These are phyloP conservation scores for Mesorhabditis sp. DNA, from an alignment of 2,888 invertebrate species.

Conservation along the genomic window DNA sequence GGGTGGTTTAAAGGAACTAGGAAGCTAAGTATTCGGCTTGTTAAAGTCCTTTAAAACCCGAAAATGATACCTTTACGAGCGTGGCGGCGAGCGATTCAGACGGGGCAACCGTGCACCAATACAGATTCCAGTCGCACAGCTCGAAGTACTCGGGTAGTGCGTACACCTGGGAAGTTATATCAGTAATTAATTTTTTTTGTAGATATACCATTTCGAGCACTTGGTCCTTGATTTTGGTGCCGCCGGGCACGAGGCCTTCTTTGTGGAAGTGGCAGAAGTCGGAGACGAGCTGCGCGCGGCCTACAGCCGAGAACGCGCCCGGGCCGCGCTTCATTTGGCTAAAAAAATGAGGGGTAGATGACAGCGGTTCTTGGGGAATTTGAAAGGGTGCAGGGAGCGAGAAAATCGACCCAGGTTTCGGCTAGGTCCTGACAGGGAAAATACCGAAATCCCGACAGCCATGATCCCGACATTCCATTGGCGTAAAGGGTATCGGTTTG, in stretches of 20 bases:
- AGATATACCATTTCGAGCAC: slow-evolving; percentile 34
- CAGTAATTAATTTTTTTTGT: not conserved
- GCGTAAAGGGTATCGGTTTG: too few species aligned
- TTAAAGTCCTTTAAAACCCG: not conserved
- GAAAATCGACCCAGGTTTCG: too few species aligned
- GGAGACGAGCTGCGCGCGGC: slow-evolving; percentile 49
- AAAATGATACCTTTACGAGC: slow-evolving; percentile 12
- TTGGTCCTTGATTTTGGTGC: slow-evolving; percentile 21
- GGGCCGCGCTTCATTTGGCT: slow-evolving; percentile 35
- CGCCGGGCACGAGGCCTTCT: slow-evolving; percentile 26
- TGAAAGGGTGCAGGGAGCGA: too few species aligned
- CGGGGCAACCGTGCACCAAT: slow-evolving; percentile 32
- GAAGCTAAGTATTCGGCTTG: not conserved
- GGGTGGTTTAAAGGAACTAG: not conserved
- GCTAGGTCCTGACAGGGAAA: too few species aligned
- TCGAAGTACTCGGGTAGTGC: slow-evolving; percentile 31
- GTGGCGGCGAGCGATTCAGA: slow-evolving; percentile 20
- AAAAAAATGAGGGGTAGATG: slow-evolving; percentile 6
- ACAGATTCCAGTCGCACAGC: slow-evolving; percentile 40
- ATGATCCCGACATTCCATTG: too few species aligned
- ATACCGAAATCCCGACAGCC: too few species aligned
- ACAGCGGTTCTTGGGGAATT: not conserved
- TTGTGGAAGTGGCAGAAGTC: slow-evolving; percentile 54
- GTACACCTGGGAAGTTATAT: slow-evolving; percentile 26
- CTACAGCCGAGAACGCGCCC: slow-evolving; percentile 31